Evolutionary conservation across 2,113 vertebrate species (phyloP).

Genomic region (Dolichotis patagonum): DNA sequence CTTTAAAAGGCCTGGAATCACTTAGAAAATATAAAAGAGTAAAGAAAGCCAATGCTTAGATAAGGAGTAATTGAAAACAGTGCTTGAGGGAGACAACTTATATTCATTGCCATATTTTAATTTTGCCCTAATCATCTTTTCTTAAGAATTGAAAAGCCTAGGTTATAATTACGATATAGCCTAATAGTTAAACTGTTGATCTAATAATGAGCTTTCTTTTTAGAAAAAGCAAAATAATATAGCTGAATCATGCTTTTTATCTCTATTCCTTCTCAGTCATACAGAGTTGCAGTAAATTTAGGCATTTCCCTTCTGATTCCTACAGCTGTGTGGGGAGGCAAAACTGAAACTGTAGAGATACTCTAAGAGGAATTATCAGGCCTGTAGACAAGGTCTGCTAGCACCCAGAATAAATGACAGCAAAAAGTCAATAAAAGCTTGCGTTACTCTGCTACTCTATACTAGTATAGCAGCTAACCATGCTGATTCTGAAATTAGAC

Average conservation of each 20-base stretch:
- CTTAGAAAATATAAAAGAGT: slow-evolving; percentile 42
- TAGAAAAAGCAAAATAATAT: slow-evolving; percentile 68
- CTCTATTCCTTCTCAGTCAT: not conserved
- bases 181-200: slow-evolving; percentile 77
- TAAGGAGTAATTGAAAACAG: slow-evolving; percentile 53
- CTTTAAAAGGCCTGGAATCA: not conserved
- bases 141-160: slow-evolving; percentile 46
- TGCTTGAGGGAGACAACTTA: slow-evolving; percentile 46
- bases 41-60: slow-evolving; percentile 54
- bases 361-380: not conserved
- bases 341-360: too few species aligned
- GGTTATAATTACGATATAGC: slow-evolving; percentile 74
- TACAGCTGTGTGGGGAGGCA: not conserved
- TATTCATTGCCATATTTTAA: slow-evolving; percentile 71
- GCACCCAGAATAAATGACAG: not conserved
- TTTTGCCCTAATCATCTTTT: slow-evolving; percentile 75
- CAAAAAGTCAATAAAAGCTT: not conserved
- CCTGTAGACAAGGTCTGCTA: not conserved
- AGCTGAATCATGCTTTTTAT: slow-evolving; percentile 47
- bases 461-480: not conserved
- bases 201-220: slow-evolving; percentile 69
- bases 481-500: not conserved
- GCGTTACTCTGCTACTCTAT: not conserved
- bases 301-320: not conserved
- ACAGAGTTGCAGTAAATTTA: not conserved